A percentile compares a stretch with the other conserved stretches of the same genome.
Conservation (phyloP, 2,113 vertebrate species). For the Caretta caretta region DNA sequence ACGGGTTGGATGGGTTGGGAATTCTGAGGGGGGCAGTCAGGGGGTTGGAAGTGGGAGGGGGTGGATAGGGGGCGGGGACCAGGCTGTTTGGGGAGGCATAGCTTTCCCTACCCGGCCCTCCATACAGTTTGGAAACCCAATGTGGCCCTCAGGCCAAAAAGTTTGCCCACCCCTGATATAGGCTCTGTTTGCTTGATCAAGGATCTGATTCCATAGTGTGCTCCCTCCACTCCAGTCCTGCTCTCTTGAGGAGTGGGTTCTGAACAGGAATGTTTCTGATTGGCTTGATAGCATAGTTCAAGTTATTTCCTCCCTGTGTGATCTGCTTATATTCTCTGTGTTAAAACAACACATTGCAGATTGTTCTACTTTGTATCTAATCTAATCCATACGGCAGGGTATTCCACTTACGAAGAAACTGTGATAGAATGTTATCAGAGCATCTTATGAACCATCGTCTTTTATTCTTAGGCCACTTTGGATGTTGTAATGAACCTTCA, state of each 20-base stretch:
- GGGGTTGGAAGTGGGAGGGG: no score
- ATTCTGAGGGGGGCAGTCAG: no score
- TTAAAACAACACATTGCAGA: fast-evolving
- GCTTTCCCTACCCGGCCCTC: no score
- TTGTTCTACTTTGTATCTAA: neutral
- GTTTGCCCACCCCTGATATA: no score
- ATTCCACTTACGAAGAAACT: neutral
- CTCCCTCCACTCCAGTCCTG: neutral
- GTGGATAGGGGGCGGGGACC: no score
- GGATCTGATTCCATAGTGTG: neutral
- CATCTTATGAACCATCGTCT: neutral
- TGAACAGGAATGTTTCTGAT: neutral
- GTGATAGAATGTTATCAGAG: neutral
- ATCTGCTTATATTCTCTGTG: neutral
- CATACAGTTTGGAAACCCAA: no score
- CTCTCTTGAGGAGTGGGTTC: neutral
- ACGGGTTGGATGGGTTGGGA: no score
- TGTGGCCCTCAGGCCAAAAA: no score
- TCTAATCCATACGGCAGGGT: neutral
- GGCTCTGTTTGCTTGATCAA: neutral
- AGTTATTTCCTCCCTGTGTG: fast-evolving
- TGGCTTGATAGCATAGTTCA: neutral
- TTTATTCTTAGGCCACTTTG: constrained; percentile 88
- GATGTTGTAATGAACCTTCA: constrained; percentile 98
- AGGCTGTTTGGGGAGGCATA: no score